phyloP scores from a whole-genome alignment of 2,797 vertebrate genomes.

The Jordanella pulchra region DNA sequence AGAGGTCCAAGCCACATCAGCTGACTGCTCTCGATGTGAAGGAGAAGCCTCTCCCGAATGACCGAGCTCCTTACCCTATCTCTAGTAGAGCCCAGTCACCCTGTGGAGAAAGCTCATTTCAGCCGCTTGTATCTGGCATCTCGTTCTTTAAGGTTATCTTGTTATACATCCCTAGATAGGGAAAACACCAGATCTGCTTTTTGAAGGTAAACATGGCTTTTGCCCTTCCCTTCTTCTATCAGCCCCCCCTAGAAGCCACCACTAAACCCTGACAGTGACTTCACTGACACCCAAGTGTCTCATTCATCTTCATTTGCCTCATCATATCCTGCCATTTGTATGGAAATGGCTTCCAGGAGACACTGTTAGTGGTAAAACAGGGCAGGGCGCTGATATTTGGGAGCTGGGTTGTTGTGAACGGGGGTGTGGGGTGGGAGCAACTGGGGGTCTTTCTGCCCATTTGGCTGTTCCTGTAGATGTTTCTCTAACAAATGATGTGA shows the following conservation, averaged over 20 bases:
- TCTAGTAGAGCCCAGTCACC: too few species aligned
- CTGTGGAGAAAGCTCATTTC: too few species aligned
- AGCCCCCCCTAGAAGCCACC: constrained; percentile 62
- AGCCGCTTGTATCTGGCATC: too few species aligned
- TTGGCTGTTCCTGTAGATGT: constrained; percentile 71
- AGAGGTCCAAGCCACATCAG: too few species aligned
- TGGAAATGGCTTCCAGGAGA: constrained; percentile 74
- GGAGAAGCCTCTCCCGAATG: too few species aligned
- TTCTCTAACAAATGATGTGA: constrained; percentile 75
- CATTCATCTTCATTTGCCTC: constrained; percentile 86
- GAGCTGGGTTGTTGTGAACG: constrained; percentile 3
- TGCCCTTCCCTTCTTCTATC: constrained; percentile 45
- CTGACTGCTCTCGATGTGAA: too few species aligned
- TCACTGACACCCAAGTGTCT: constrained; percentile 74
- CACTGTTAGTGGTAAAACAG: constrained; percentile 2
- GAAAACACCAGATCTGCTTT: constrained; percentile 15
- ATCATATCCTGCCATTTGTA: constrained; percentile 84
- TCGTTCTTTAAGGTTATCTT: too few species aligned
- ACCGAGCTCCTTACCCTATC: too few species aligned
- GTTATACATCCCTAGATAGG: constrained; percentile 14
- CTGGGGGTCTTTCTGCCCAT: constrained; percentile 67
- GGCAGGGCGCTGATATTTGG: constrained; percentile 38
- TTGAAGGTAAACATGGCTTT: constrained; percentile 35
- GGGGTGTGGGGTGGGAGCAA: too few species aligned
- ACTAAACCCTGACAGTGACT: constrained; percentile 78